Base-by-base conservation (phyloP, 2,888 invertebrate genomes). In the Drosophila trichaetosa region DNA sequence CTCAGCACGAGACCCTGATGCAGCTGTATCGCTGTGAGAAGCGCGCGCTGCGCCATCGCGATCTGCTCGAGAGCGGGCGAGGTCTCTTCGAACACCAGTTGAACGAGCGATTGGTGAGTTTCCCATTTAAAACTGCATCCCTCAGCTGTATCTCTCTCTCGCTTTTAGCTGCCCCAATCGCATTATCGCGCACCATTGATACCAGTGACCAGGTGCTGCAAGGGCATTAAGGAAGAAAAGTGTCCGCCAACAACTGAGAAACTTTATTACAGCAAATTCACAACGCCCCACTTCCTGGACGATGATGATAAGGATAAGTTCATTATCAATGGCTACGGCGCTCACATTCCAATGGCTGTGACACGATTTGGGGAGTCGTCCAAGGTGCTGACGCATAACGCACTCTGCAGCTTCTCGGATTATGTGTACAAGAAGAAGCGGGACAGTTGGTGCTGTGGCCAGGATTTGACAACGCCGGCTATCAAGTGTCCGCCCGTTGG, bases 351-450 rank as follows among this genome's bases (percentile, higher is more conserved):
- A 48, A 92, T 91, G 91, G 83, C 91, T 0, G 89, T 89, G 52
- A 87, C 88, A 5, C 90, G 90, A 6, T 92, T 92, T 46, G 93
- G 93, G 0, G 90, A 92, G 91, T 87, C 89, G 2, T 91, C 83
- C 73, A 94, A 95, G 89, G 94, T 95, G 60, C 94, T 95, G 80
- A 96, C 96, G 6, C 96, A 95, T 79, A 95, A 96, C 61, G 96
- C 96, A 1, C 94, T 97, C 34, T 95, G 95, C 85, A 96, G 96
- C 88, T 97, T 97, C 91, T 95, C 96, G 0, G 95, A 96, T 27
- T 96, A 96, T 92, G 96, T 96, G 92, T 94, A 96, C 74, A 94
- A 95, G 87, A 94, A 96, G 67, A 94, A 95, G 86, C 96, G 96
- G 86, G 95, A 95, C 10, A 96, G 96, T 92, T 97, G 96, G 96